Evolutionary conservation across 2,888 invertebrate species (phyloP).

Genomic region (Lumbricus terrestris): DNA sequence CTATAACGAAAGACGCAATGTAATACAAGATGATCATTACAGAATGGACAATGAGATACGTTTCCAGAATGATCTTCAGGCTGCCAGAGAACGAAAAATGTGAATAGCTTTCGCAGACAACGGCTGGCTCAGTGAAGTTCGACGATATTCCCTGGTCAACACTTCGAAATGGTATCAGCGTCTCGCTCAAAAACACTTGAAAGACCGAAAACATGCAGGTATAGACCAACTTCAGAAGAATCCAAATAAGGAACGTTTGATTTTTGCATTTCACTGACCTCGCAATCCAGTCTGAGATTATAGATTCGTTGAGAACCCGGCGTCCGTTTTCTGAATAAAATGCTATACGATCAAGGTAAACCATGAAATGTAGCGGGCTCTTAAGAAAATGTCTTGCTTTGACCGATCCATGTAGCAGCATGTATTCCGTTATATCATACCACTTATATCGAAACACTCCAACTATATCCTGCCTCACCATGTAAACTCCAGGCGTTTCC

Average conservation of each 20-base stretch:
- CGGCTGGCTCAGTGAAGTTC: neutral
- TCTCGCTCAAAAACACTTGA: neutral
- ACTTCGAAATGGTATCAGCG: neutral
- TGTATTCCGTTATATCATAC: slow-evolving; percentile 20
- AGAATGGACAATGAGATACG: neutral
- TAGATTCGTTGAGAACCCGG: neutral
- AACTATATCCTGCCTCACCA: neutral
- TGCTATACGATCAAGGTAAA: neutral
- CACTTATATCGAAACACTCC: slow-evolving; percentile 13
- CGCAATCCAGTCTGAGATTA: neutral
- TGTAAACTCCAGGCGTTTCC: neutral
- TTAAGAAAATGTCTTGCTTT: neutral
- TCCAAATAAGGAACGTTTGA: neutral
- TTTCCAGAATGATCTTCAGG: neutral
- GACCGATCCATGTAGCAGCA: neutral
- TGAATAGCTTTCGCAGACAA: neutral
- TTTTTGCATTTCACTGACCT: neutral
- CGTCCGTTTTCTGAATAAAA: neutral
- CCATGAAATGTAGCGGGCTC: neutral
- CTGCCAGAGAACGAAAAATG: neutral
- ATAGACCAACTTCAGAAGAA: neutral
- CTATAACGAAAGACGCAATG: neutral
- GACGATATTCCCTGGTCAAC: neutral
- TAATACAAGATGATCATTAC: neutral
- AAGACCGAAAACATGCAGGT: neutral